These are phyloP conservation scores for Eilema caniola DNA, from an alignment of 2,888 invertebrate species.

Conservation along the genomic window DNA sequence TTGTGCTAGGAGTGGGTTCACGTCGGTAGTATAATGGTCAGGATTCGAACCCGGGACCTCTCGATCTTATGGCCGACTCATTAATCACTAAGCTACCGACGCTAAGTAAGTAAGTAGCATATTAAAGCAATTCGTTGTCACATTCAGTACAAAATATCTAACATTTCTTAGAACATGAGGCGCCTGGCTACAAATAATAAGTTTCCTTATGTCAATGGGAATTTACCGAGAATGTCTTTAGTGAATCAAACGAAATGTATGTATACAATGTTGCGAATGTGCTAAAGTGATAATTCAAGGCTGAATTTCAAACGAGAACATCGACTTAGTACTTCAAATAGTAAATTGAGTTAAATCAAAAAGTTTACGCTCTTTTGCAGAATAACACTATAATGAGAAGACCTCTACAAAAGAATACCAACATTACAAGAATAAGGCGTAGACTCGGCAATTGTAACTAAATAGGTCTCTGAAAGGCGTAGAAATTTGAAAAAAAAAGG, in stretches of 20 bases:
- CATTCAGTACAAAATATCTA: conserved; percentile 34
- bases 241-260: conserved; percentile 9
- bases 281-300: not conserved
- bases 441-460: not conserved
- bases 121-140: conserved; percentile 13
- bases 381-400: not conserved
- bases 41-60: too few species aligned
- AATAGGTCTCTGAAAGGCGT: not conserved
- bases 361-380: not conserved
- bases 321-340: not conserved
- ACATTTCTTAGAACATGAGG: conserved; percentile 34
- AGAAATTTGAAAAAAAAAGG: not conserved
- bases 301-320: not conserved
- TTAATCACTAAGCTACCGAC: too few species aligned
- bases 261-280: not conserved
- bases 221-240: conserved; percentile 25
- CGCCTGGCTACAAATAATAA: conserved; percentile 19
- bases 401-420: not conserved
- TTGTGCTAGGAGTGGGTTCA: too few species aligned
- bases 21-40: too few species aligned
- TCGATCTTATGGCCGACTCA: too few species aligned
- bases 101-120: not conserved
- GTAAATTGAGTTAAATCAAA: not conserved
- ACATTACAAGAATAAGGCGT: not conserved
- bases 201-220: conserved; percentile 38